Conservation (phyloP, 2,113 vertebrate genomes). For the Chloropsis cyanopogon region DNA sequence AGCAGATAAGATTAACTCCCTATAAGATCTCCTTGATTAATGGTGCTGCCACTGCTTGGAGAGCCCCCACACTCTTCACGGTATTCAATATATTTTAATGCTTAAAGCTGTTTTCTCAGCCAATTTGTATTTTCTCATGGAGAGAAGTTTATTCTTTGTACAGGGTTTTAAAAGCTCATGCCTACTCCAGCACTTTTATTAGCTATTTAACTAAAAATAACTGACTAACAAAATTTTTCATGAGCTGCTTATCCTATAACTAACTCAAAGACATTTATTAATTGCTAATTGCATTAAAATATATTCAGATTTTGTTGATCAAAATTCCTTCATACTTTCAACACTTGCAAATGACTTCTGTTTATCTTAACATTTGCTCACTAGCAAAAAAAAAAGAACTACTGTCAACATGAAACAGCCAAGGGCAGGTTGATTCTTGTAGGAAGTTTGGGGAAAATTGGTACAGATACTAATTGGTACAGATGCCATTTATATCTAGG, state of each 20-base stretch:
- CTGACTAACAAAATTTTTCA: neutral
- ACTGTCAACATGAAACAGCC: neutral
- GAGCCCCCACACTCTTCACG: neutral
- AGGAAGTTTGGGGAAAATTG: neutral
- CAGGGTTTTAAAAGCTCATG: neutral
- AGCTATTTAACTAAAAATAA: neutral
- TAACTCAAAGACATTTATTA: neutral
- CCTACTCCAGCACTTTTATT: neutral
- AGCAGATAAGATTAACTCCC: neutral
- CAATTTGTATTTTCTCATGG: neutral
- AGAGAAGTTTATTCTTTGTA: neutral
- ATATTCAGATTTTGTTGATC: neutral
- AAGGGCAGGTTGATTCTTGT: neutral
- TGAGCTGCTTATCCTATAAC: neutral
- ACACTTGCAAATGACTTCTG: neutral
- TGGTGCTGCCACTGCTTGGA: neutral
- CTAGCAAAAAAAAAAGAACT: neutral
- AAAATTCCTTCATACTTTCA: constrained; percentile 6
- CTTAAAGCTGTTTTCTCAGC: neutral
- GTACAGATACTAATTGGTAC: neutral
- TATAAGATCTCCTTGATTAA: neutral
- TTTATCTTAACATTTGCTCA: constrained; percentile 4
- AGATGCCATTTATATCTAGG: neutral
- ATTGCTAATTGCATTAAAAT: constrained; percentile 15
- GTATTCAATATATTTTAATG: neutral